phyloP scores from a whole-genome alignment of 2,797 vertebrate genomes.

The Poeciliopsis paucimaculata region DNA sequence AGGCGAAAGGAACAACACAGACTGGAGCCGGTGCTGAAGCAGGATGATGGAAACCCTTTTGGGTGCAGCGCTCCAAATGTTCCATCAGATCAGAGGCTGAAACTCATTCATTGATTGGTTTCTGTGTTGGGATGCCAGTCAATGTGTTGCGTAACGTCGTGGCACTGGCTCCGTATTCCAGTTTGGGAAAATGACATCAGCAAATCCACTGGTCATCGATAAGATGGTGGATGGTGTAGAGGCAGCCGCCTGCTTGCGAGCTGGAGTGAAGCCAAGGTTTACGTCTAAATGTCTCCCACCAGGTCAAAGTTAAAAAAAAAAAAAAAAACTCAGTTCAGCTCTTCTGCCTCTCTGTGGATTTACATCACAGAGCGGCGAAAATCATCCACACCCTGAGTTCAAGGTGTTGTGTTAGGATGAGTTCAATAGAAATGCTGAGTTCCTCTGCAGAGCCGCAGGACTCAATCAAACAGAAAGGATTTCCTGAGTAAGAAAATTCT shows the following conservation, averaged over 20 bases:
- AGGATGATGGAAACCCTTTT: background rate
- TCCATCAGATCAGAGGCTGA: slow-evolving; percentile 35
- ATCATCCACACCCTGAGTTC: slow-evolving; percentile 55
- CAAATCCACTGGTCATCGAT: slow-evolving; percentile 44
- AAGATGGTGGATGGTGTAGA: background rate
- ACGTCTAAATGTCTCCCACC: slow-evolving; percentile 48
- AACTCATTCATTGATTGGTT: slow-evolving; percentile 27
- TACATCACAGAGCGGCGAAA: slow-evolving; percentile 54
- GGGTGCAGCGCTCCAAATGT: background rate
- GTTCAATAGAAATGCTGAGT: slow-evolving; percentile 53
- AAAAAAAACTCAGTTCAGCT: slow-evolving; percentile 31
- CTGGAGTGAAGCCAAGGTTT: slow-evolving; percentile 28
- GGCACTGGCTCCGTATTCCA: slow-evolving; percentile 31
- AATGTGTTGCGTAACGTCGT: slow-evolving; percentile 32
- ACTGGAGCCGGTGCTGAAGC: background rate
- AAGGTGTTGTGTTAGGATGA: slow-evolving; percentile 43
- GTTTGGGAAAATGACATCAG: slow-evolving; percentile 41
- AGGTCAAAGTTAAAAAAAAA: slow-evolving; percentile 42
- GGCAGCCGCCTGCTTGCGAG: slow-evolving; percentile 28
- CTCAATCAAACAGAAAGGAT: slow-evolving; percentile 64
- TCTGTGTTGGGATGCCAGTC: slow-evolving; percentile 9
- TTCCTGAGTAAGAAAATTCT: slow-evolving; percentile 70
- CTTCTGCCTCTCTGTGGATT: slow-evolving; percentile 56
- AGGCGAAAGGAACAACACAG: background rate
- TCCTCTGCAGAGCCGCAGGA: slow-evolving; percentile 48